phyloP scores from a whole-genome alignment of 2,113 vertebrate genomes.

The Aptenodytes forsteri region DNA sequence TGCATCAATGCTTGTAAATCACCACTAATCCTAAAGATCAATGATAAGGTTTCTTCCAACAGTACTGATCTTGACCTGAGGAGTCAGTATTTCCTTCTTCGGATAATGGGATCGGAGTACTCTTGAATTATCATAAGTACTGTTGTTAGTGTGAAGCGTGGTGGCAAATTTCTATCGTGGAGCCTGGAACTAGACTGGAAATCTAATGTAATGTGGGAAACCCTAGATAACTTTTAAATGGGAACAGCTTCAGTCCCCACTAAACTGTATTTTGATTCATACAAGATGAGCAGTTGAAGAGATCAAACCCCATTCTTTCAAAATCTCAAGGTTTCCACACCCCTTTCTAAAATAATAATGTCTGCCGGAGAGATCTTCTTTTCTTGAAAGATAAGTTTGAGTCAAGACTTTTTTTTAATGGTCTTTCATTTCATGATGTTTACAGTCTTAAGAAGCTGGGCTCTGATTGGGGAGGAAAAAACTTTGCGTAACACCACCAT shows the following conservation, averaged over 20 bases:
- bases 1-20: not conserved
- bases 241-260: not conserved
- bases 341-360: not conserved
- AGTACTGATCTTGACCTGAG: not conserved
- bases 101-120: not conserved
- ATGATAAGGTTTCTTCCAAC: not conserved
- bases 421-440: not conserved
- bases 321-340: not conserved
- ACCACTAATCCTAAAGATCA: not conserved
- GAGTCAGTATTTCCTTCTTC: not conserved
- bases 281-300: not conserved
- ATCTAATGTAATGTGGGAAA: not conserved
- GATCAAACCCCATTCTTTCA: not conserved
- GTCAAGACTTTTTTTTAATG: not conserved
- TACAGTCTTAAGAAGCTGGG: not conserved
- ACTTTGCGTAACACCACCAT: fast-evolving
- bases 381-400: not conserved
- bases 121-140: not conserved
- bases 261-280: not conserved
- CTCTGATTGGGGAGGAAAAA: not conserved
- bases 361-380: not conserved
- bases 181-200: not conserved
- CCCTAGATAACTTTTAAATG: not conserved
- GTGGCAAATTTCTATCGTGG: not conserved
- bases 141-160: not conserved